phyloP scores from a whole-genome alignment of 2,113 vertebrate species.

The Hemicordylus capensis region DNA sequence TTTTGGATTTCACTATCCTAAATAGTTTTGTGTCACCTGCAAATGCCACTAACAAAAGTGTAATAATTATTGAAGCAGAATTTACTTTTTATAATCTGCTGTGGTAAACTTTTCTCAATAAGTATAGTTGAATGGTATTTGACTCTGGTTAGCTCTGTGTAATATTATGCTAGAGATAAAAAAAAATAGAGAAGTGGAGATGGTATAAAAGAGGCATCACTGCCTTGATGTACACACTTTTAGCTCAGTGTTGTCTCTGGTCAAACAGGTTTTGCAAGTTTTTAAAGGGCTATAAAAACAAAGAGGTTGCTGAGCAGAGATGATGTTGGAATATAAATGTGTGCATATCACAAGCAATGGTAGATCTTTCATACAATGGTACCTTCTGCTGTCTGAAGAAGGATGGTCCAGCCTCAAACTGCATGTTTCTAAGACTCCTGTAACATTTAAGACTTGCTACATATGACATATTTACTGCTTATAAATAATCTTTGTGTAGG shows the following conservation, averaged over 20 bases:
- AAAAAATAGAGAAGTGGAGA: not conserved
- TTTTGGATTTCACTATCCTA: too few relatives aligned
- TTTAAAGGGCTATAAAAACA: too few relatives aligned
- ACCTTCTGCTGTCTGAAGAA: not conserved
- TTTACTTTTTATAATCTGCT: not conserved
- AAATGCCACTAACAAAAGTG: too few relatives aligned
- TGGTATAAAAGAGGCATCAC: not conserved
- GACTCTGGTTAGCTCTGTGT: not conserved
- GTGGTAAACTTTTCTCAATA: not conserved
- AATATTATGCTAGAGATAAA: not conserved
- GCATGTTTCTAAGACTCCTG: not conserved
- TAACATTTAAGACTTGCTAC: not conserved
- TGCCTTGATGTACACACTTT: not conserved
- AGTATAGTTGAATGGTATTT: not conserved
- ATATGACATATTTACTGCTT: too few relatives aligned
- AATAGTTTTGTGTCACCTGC: too few relatives aligned
- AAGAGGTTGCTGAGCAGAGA: not conserved
- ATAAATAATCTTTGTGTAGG: not conserved
- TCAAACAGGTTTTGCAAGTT: not conserved
- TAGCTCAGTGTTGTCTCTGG: not conserved
- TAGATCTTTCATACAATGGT: not conserved
- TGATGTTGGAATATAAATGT: not conserved
- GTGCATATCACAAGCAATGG: not conserved
- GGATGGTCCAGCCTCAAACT: not conserved
- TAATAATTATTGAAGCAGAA: not conserved